These are phyloP conservation scores for Labroides dimidiatus DNA, from an alignment of 2,797 vertebrate genomes.

Conservation along the genomic window DNA sequence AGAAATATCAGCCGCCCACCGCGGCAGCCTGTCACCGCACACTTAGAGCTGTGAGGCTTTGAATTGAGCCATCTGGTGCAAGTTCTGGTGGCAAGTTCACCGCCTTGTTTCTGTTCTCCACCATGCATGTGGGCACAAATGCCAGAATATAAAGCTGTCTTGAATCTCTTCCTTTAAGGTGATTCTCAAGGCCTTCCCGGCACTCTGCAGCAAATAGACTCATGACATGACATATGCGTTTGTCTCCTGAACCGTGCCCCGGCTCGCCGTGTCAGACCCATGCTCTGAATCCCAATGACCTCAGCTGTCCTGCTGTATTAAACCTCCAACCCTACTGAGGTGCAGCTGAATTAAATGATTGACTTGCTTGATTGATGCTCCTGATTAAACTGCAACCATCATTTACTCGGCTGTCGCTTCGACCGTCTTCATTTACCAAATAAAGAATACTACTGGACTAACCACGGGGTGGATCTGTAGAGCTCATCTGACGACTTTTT, in stretches of 20 bases:
- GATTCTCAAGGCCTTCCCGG: conserved; percentile 56
- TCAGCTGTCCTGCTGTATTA: conserved; percentile 37
- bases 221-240: conserved; percentile 74
- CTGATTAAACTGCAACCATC: conserved; percentile 72
- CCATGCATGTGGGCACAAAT: conserved; percentile 12
- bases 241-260: conserved; percentile 67
- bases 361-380: conserved; percentile 68
- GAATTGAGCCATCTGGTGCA: conserved; percentile 74
- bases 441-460: conserved; percentile 51
- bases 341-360: conserved; percentile 56
- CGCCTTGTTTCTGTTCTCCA: conserved; percentile 30
- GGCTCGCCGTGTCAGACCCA: conserved; percentile 46
- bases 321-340: conserved; percentile 19
- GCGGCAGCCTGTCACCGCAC: conserved; percentile 70
- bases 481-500: conserved; percentile 17
- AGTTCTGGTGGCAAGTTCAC: conserved; percentile 54
- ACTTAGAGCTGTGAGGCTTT: conserved; percentile 67
- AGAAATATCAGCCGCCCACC: conserved; percentile 73
- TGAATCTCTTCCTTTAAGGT: conserved; percentile 54
- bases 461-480: conserved; percentile 43
- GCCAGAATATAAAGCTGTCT: not conserved
- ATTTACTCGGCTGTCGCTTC: conserved; percentile 68
- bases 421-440: conserved; percentile 65
- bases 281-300: conserved; percentile 68
- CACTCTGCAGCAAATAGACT: conserved; percentile 73